phyloP scores from a whole-genome alignment of 53 echinoderm and acorn worm species.

The Paracentrotus lividus region DNA sequence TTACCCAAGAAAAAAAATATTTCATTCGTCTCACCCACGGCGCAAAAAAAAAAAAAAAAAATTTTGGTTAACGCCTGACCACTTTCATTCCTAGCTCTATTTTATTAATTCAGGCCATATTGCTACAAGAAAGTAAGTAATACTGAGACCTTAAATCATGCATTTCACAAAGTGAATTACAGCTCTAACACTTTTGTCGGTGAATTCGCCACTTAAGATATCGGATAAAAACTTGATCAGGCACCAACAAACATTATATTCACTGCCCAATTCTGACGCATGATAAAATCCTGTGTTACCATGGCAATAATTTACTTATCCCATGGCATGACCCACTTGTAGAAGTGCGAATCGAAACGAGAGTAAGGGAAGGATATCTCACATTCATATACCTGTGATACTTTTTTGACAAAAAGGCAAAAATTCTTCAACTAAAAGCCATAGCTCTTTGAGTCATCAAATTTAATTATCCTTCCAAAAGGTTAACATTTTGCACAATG shows the following conservation, averaged over 20 bases:
- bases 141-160: neutral
- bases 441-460: neutral
- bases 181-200: neutral
- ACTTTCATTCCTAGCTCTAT: too few species aligned
- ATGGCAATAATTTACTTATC: constrained; percentile 11
- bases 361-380: neutral
- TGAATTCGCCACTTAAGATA: neutral
- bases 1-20: too few species aligned
- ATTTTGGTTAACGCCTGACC: too few species aligned
- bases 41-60: too few species aligned
- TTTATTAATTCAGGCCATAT: too few species aligned
- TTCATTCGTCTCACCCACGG: too few species aligned
- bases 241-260: neutral
- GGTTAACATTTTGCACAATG: neutral
- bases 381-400: neutral
- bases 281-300: neutral
- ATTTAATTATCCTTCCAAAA: neutral
- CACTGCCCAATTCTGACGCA: neutral
- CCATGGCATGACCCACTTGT: neutral
- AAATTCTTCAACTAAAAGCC: neutral
- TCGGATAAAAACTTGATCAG: neutral
- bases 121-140: too few species aligned
- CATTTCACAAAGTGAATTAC: neutral
- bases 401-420: neutral
- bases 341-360: neutral